Evolutionary conservation across 35 echinoderm and acorn worm genomes (phyloP).

Genomic region (Amphiura filiformis): DNA sequence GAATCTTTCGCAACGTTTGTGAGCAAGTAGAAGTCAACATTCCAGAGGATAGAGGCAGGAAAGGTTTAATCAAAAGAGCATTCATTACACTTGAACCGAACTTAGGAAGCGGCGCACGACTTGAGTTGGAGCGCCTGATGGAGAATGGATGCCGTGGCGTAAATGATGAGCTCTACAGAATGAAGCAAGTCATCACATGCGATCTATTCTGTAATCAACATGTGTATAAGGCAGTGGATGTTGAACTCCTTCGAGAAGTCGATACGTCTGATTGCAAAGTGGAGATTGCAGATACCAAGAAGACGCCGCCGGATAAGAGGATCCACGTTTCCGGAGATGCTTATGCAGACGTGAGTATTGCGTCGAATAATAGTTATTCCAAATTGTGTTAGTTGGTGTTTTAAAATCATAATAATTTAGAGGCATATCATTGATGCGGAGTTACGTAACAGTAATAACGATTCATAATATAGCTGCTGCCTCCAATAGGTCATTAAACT

Average conservation of each 20-base stretch:
- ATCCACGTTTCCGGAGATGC: not conserved
- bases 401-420: too few relatives aligned
- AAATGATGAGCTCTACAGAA: not conserved
- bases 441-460: too few relatives aligned
- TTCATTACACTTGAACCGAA: not conserved
- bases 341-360: not conserved
- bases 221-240: not conserved
- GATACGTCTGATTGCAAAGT: not conserved
- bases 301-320: not conserved
- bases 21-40: not conserved
- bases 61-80: not conserved
- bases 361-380: too few relatives aligned
- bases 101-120: not conserved
- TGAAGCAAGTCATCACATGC: not conserved
- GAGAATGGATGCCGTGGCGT: not conserved
- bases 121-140: not conserved
- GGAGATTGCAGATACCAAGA: not conserved
- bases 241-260: not conserved
- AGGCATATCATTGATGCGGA: too few relatives aligned
- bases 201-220: not conserved
- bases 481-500: too few relatives aligned
- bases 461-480: too few relatives aligned
- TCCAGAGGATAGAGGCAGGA: not conserved
- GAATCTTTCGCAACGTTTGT: not conserved
- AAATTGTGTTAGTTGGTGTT: too few relatives aligned